Conservation (phyloP, 2,888 invertebrate genomes). For the Scaptomyza caliginosa region DNA sequence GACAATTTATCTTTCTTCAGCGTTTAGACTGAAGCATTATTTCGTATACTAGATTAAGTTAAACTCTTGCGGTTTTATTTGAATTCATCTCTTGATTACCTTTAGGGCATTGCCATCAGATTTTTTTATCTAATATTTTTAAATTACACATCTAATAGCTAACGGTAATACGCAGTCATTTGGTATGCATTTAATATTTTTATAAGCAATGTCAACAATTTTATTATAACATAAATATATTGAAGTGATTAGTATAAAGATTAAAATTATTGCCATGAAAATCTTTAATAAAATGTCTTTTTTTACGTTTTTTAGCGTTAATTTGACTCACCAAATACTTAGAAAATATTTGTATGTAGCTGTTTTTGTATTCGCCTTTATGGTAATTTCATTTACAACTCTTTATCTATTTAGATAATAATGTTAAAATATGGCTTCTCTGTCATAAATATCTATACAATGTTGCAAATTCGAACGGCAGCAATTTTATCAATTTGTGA, state of each 20-base stretch:
- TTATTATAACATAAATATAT: background rate
- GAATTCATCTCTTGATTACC: constrained; percentile 33
- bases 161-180: constrained; percentile 17
- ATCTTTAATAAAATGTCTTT: too few relatives aligned
- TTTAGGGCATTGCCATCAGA: constrained; percentile 18
- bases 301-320: too few relatives aligned
- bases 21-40: constrained; percentile 1
- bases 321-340: too few relatives aligned
- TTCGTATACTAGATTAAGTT: constrained; percentile 20
- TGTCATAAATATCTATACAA: too few relatives aligned
- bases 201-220: constrained; percentile 3
- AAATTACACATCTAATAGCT: constrained; percentile 1
- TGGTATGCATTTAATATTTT: background rate
- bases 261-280: background rate
- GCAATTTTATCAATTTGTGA: background rate
- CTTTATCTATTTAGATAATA: background rate
- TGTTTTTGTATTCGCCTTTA: too few relatives aligned
- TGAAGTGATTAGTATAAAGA: background rate
- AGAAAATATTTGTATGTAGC: too few relatives aligned
- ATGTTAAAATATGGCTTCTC: background rate
- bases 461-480: background rate
- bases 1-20: constrained; percentile 51
- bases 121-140: background rate
- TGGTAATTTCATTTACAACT: too few relatives aligned
- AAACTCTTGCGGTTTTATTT: constrained; percentile 53